Evolutionary conservation across 2,113 vertebrate species (phyloP).

Genomic region (Myanophis thanlyinensis): DNA sequence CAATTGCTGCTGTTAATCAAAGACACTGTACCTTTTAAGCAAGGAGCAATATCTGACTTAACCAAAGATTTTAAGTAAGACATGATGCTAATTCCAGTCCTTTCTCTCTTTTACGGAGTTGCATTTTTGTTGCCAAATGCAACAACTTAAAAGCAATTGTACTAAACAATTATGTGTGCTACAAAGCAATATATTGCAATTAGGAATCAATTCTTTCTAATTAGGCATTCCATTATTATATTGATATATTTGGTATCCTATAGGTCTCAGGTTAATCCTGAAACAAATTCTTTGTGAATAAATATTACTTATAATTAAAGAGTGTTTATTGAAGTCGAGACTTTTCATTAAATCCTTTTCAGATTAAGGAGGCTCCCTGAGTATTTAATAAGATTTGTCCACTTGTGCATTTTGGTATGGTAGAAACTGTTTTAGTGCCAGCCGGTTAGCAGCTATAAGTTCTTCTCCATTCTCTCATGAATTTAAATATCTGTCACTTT

Average conservation of each 20-base stretch:
- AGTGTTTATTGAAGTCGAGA: constrained; percentile 55
- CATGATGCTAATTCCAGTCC: not conserved
- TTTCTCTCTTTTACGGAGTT: constrained; percentile 53
- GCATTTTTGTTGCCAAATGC: constrained; percentile 68
- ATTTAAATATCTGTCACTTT: constrained; percentile 28
- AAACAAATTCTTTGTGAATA: constrained; percentile 74
- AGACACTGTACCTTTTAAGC: not conserved
- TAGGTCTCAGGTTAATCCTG: constrained; percentile 68
- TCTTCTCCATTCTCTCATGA: not conserved
- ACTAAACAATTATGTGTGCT: constrained; percentile 67
- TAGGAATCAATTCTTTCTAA: constrained; percentile 75
- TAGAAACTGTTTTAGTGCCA: constrained; percentile 63
- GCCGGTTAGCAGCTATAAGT: constrained; percentile 35
- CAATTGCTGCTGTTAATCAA: not conserved
- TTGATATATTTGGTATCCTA: constrained; percentile 69
- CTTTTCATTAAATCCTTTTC: constrained; percentile 75
- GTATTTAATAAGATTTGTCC: constrained; percentile 69
- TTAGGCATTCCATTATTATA: constrained; percentile 74
- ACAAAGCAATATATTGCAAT: constrained; percentile 72
- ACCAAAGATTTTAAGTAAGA: not conserved
- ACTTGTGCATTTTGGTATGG: constrained; percentile 60
- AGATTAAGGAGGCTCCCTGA: constrained; percentile 70
- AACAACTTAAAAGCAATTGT: constrained; percentile 66
- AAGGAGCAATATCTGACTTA: not conserved
- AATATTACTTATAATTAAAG: constrained; percentile 74